A percentile compares a stretch with the other conserved stretches of the same genome.
Evolutionary conservation across 2,888 invertebrate genomes (phyloP).

Genomic region (Bembecia ichneumoniformis): DNA sequence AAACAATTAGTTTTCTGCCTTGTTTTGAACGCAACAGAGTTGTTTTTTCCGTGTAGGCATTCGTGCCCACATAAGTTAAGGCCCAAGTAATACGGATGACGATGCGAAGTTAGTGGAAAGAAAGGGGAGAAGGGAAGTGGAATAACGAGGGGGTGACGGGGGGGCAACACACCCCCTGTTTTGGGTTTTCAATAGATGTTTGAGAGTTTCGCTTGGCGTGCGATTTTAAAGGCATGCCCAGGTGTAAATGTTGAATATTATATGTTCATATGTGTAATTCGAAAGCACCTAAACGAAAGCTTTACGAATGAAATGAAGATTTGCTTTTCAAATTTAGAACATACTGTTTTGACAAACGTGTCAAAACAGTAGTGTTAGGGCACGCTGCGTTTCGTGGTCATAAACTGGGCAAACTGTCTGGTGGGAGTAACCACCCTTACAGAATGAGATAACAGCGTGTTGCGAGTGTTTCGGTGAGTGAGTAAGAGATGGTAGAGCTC

Average conservation of each 20-base stretch:
- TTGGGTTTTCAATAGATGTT: conserved; percentile 71
- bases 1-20: conserved; percentile 16
- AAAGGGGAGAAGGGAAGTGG: conserved; percentile 61
- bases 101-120: conserved; percentile 70
- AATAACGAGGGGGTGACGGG: conserved; percentile 47
- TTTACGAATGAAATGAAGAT: too few species aligned
- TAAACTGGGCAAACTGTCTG: too few species aligned
- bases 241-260: conserved; percentile 29
- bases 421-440: too few species aligned
- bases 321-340: too few species aligned
- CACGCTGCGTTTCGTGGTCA: too few species aligned
- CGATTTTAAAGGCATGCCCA: conserved; percentile 54
- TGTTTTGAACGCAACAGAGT: conserved; percentile 9
- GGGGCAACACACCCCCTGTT: conserved; percentile 54
- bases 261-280: conserved; percentile 3
- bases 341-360: too few species aligned
- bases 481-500: too few species aligned
- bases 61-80: conserved; percentile 63
- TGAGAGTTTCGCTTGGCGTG: conserved; percentile 52
- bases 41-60: conserved; percentile 21
- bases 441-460: too few species aligned
- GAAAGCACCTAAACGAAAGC: too few species aligned
- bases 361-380: too few species aligned
- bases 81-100: conserved; percentile 71
- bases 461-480: too few species aligned